Evolutionary conservation across 2,888 invertebrate species (phyloP).

Genomic region (Hirtodrosophila trivittata): DNA sequence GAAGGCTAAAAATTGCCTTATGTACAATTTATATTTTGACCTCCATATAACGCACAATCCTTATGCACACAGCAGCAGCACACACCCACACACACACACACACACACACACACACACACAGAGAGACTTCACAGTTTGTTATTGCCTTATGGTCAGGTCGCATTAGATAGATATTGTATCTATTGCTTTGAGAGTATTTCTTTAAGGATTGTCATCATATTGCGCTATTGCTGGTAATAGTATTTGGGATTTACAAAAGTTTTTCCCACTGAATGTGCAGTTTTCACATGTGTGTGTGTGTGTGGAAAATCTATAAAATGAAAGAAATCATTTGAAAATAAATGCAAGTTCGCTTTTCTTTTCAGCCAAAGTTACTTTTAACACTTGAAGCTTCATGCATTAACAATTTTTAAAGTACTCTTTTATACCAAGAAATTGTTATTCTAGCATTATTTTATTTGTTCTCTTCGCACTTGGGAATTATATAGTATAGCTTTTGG

Average conservation of each 20-base stretch:
- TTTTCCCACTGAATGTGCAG: slow-evolving; percentile 2
- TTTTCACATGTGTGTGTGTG: too few species aligned
- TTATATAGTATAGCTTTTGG: too few species aligned
- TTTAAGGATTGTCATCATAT: slow-evolving; percentile 28
- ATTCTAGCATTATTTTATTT: too few species aligned
- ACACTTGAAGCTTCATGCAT: too few species aligned
- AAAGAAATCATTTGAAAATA: too few species aligned
- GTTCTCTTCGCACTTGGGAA: too few species aligned
- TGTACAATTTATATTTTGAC: slow-evolving; percentile 22
- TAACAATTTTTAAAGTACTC: too few species aligned
- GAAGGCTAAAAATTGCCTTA: background rate
- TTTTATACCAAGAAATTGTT: too few species aligned
- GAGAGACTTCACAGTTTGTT: slow-evolving; percentile 49
- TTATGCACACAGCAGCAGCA: background rate
- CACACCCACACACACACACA: slow-evolving; percentile 6
- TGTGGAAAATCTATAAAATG: too few species aligned
- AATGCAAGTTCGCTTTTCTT: too few species aligned
- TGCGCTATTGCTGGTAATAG: background rate
- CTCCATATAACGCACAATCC: slow-evolving; percentile 33
- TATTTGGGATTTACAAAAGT: slow-evolving; percentile 7
- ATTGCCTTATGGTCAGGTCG: slow-evolving; percentile 47
- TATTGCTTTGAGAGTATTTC: slow-evolving; percentile 18
- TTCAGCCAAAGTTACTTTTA: too few species aligned
- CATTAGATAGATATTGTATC: slow-evolving; percentile 47
- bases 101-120: slow-evolving; percentile 7